Evolutionary conservation across 2,888 invertebrate species (phyloP).

Genomic region (Eupithecia dodoneata): DNA sequence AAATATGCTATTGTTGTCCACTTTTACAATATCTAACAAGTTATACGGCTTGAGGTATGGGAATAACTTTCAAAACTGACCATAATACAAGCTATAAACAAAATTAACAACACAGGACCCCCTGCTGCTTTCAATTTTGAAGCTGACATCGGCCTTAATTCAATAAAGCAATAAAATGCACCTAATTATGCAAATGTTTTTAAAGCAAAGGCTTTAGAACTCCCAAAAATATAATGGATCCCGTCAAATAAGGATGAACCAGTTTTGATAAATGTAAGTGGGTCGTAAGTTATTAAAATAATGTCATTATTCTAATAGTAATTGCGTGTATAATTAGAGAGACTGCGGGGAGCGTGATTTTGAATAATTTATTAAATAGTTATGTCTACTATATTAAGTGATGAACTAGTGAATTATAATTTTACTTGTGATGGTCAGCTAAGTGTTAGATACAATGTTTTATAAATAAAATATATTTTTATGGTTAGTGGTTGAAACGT

Average conservation of each 20-base stretch:
- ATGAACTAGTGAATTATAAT: constrained; percentile 25
- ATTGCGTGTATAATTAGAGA: constrained; percentile 64
- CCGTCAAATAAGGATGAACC: constrained; percentile 68
- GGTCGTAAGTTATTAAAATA: constrained; percentile 61
- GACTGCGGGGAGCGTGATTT: constrained; percentile 57
- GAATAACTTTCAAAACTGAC: constrained; percentile 79
- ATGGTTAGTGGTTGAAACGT: not conserved
- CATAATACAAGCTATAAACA: constrained; percentile 83
- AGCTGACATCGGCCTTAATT: constrained; percentile 83
- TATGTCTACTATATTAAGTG: constrained; percentile 37
- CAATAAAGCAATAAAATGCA: constrained; percentile 85
- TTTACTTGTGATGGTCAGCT: constrained; percentile 38
- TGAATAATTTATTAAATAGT: constrained; percentile 49
- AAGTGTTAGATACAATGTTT: constrained; percentile 29
- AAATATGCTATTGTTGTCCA: constrained; percentile 77
- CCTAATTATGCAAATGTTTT: constrained; percentile 84
- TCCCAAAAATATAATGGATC: constrained; percentile 73
- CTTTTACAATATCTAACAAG: constrained; percentile 73
- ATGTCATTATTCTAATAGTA: constrained; percentile 69
- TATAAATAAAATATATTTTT: not conserved
- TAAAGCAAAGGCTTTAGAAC: constrained; percentile 76
- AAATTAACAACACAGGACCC: constrained; percentile 83
- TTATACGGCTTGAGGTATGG: constrained; percentile 78
- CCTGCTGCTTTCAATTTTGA: constrained; percentile 84
- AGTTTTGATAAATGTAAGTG: constrained; percentile 71